phyloP scores from a whole-genome alignment of 2,888 invertebrate genomes.

The Muschampia staudingeri region DNA sequence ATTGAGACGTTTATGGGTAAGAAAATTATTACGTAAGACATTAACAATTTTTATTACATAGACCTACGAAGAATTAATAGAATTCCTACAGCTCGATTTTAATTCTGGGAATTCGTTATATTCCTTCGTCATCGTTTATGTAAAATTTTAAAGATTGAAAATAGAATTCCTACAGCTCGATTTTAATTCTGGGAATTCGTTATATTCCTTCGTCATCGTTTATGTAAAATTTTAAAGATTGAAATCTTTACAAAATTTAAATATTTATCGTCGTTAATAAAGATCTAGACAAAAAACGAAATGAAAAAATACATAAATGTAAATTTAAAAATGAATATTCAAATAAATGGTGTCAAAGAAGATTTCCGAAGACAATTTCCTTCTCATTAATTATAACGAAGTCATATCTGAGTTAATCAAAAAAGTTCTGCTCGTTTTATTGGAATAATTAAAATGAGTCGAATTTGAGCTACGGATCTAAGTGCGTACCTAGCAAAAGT shows the following conservation, averaged over 20 bases:
- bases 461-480: constrained; percentile 30
- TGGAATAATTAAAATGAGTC: constrained; percentile 45
- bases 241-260: neutral
- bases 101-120: neutral
- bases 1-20: too few relatives aligned
- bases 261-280: neutral
- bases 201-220: neutral
- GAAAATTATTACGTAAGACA: too few relatives aligned
- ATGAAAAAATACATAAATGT: constrained; percentile 15
- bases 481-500: constrained; percentile 31
- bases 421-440: constrained; percentile 43
- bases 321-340: constrained; percentile 8
- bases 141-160: neutral
- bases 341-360: constrained; percentile 7
- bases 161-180: neutral
- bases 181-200: neutral
- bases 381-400: constrained; percentile 43
- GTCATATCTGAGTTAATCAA: constrained; percentile 40
- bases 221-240: neutral
- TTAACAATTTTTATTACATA: too few relatives aligned
- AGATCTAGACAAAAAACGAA: neutral
- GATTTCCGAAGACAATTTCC: constrained; percentile 25
- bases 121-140: neutral
- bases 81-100: neutral
- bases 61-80: neutral